Conservation (phyloP, 2,888 invertebrate genomes). For the Dynastes hyllus region DNA sequence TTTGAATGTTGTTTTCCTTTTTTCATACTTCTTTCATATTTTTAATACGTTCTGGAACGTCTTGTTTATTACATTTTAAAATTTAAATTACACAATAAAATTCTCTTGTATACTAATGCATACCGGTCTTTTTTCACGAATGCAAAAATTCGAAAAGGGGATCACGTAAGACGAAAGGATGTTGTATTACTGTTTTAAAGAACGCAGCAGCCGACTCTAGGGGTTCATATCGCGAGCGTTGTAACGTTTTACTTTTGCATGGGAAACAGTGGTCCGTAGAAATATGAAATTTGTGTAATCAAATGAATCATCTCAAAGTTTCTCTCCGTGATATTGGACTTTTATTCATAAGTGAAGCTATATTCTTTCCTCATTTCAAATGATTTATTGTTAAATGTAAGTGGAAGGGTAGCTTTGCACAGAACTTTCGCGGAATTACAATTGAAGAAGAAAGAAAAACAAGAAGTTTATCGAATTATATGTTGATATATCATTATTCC, state of each 20-base stretch:
- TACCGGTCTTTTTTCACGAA: neutral
- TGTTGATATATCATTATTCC: too few species aligned
- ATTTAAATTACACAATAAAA: too few species aligned
- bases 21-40: too few species aligned
- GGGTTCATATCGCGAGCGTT: conserved; percentile 3
- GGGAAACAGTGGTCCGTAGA: conserved; percentile 20
- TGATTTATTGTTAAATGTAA: conserved; percentile 32
- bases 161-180: conserved; percentile 23
- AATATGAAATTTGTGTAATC: conserved; percentile 41
- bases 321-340: conserved; percentile 36
- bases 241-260: conserved; percentile 7
- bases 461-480: neutral
- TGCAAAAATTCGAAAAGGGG: neutral
- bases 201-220: neutral
- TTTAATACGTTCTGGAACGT: too few species aligned
- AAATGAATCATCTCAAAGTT: conserved; percentile 42
- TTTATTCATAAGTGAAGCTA: conserved; percentile 39
- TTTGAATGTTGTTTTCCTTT: too few species aligned
- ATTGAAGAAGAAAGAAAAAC: neutral
- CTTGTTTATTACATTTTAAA: too few species aligned
- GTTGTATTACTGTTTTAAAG: conserved; percentile 8
- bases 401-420: neutral
- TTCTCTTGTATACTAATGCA: too few species aligned
- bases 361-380: conserved; percentile 30
- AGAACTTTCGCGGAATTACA: neutral